Evolutionary conservation across 2,797 vertebrate genomes (phyloP).

Genomic region (Fistularia commersonii): DNA sequence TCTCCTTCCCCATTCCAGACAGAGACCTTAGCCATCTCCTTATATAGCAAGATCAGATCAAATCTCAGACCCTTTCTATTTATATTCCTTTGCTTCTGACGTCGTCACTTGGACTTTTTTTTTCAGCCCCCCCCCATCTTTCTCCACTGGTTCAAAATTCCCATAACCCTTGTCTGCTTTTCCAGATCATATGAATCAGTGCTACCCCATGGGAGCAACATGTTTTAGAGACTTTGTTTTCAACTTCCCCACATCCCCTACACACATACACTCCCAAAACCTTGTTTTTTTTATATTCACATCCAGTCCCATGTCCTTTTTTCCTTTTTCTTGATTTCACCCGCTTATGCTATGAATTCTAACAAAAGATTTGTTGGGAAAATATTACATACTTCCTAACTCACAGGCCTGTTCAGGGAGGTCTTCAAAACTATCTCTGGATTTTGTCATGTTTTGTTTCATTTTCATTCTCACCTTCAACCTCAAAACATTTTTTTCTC

Average conservation of each 20-base stretch:
- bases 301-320: slow-evolving; percentile 10
- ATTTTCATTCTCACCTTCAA: slow-evolving; percentile 33
- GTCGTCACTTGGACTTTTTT: slow-evolving; percentile 54
- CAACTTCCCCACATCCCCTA: slow-evolving; percentile 17
- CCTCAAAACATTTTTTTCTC: slow-evolving; percentile 12
- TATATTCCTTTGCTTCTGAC: slow-evolving; percentile 66
- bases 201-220: slow-evolving; percentile 52
- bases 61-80: slow-evolving; percentile 69
- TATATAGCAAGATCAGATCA: slow-evolving; percentile 69
- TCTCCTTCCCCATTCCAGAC: slow-evolving; percentile 28
- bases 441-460: slow-evolving; percentile 9
- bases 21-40: slow-evolving; percentile 61
- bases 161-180: slow-evolving; percentile 59
- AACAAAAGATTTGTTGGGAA: slow-evolving; percentile 16
- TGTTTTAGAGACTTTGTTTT: slow-evolving; percentile 51
- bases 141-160: slow-evolving; percentile 57
- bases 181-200: slow-evolving; percentile 54
- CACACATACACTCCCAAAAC: slow-evolving; percentile 2
- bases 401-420: slow-evolving; percentile 18
- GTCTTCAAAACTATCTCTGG: slow-evolving; percentile 26
- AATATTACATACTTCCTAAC: neutral
- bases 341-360: slow-evolving; percentile 12
- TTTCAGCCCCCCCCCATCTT: slow-evolving; percentile 16
- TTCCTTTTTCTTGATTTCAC: neutral
- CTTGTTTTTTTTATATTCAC: slow-evolving; percentile 34